Evolutionary conservation across 2,113 vertebrate species (phyloP).

Genomic region (Acinonyx jubatus): DNA sequence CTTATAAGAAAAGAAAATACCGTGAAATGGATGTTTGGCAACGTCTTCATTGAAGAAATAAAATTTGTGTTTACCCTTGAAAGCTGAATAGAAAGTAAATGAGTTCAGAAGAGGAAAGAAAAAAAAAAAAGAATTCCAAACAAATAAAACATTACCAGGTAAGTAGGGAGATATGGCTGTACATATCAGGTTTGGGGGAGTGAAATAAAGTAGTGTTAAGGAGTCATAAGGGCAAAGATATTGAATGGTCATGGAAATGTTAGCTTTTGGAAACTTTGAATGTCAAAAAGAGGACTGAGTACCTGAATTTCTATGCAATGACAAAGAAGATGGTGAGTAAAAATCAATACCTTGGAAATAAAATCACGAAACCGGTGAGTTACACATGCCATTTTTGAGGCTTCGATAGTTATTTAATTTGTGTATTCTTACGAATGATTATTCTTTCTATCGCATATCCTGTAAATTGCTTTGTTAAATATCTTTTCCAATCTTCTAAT

Average conservation of each 20-base stretch:
- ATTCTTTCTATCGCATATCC: background rate
- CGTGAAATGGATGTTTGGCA: background rate
- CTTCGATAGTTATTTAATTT: background rate
- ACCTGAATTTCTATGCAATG: background rate
- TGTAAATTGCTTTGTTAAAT: background rate
- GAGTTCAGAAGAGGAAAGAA: background rate
- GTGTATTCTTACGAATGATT: background rate
- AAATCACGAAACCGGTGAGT: background rate
- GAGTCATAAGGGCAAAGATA: background rate
- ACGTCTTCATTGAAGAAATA: background rate
- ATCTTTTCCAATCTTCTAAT: background rate
- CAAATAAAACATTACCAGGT: background rate
- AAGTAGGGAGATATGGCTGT: background rate
- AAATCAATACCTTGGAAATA: background rate
- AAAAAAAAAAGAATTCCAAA: background rate
- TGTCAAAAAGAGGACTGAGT: background rate
- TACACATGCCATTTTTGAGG: background rate
- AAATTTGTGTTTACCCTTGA: background rate
- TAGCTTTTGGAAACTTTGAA: background rate
- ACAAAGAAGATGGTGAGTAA: background rate
- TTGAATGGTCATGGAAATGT: background rate
- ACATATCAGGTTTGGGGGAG: background rate
- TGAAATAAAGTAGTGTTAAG: background rate
- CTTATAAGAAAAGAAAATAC: background rate
- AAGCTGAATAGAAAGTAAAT: background rate